Percentiles rank a stretch among this genome's conserved stretches.
These are phyloP conservation scores for Criorhina ranunculi DNA, from an alignment of 2,888 invertebrate genomes.

Conservation along the genomic window DNA sequence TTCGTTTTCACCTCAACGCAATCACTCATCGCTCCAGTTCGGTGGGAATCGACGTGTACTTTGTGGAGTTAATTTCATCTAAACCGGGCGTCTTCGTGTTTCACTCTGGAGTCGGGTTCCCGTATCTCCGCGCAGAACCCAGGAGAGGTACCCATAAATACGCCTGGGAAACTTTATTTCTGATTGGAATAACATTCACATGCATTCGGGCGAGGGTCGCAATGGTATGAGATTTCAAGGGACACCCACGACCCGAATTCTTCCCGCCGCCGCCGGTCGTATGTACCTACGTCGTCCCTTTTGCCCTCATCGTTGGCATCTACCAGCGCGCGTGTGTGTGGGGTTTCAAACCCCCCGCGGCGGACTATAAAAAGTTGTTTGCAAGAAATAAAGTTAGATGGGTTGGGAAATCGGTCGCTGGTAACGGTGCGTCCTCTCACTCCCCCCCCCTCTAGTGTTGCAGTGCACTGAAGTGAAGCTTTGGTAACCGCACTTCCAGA, in stretches of 20 bases:
- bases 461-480: conserved; percentile 58
- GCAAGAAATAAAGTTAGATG: conserved; percentile 62
- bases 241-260: conserved; percentile 59
- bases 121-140: conserved; percentile 46
- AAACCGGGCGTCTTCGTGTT: conserved; percentile 32
- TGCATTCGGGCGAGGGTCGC: conserved; percentile 48
- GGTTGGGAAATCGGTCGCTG: conserved; percentile 42
- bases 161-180: conserved; percentile 74
- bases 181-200: conserved; percentile 74
- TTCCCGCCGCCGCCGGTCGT: conserved; percentile 31
- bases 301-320: conserved; percentile 10
- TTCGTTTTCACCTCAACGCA: conserved; percentile 36
- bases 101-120: conserved; percentile 46
- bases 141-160: conserved; percentile 49
- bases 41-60: conserved; percentile 30
- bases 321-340: conserved; percentile 12
- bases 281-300: conserved; percentile 21
- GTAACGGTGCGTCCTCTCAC: neutral
- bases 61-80: conserved; percentile 36
- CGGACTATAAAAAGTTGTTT: conserved; percentile 58
- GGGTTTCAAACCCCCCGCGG: conserved; percentile 45
- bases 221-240: conserved; percentile 13
- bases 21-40: conserved; percentile 24
- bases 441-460: conserved; percentile 11
- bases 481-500: conserved; percentile 67